Evolutionary conservation across 2,797 vertebrate genomes (phyloP), one percentile per base, ranked within the genome.

Genomic region (Hemibagrus guttatus): DNA sequence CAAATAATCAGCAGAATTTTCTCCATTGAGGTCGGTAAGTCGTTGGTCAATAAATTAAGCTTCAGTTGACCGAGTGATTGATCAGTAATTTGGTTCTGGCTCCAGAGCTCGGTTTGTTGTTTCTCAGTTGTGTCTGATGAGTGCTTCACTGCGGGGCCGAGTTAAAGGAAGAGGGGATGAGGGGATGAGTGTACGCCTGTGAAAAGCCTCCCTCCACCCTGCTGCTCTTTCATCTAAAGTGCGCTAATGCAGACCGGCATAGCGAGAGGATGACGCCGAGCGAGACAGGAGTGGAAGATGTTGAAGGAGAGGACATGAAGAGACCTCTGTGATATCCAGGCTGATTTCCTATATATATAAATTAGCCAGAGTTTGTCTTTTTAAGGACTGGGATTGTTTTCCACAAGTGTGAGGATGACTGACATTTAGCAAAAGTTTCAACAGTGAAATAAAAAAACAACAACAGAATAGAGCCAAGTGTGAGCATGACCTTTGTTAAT

Each of bases 191-290:
- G 63, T 28, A 21, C 69, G 75, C 23, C 26, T 74, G 66, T 59
- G 75, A 75, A 86, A 83, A 74, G 69, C n/a, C 84, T 61, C 59
- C 80, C 35, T 72, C 66, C 66, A 58, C 84, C 56, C 66, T 82
- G 85, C 66, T 84, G 87, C 87, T 88, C 84, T 86, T 83, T 89
- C 85, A 86, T 89, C 81, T 88, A 86, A 87, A 78, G 88, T 56
- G n/a, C 26, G n/a, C 35, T 85, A 88, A 87, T 87, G 85, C 83
- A 83, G 88, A 31, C 64, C 81, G 87, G 79, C 85, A 80, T 31
- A 61, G 80, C 80, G 69, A 87, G 76, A 42, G 68, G 39, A 83
- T 58, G 68, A 74, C 2, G 23, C 52, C 19, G 54, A 79, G 35
- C 28, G 68, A 82, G 78, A 76, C 81, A 17, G 49, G 31, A 75